A percentile compares a stretch with the other conserved stretches of the same genome.
phyloP scores from a whole-genome alignment of 2,113 vertebrate species.

The Poeciliopsis occidentalis region DNA sequence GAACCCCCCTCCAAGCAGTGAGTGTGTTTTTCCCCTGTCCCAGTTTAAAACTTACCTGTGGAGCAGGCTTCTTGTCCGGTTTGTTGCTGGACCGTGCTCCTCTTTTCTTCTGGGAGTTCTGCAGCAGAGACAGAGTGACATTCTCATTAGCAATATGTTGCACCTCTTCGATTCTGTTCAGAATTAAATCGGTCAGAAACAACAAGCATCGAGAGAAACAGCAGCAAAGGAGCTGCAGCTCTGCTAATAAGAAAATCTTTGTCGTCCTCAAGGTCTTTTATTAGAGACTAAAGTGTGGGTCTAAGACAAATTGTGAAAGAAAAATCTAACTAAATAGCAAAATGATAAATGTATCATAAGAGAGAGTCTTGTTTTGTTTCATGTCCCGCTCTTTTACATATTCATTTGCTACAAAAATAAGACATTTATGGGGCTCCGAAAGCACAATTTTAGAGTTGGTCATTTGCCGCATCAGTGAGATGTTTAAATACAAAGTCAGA shows the following conservation, averaged over 20 bases:
- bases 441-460: background rate
- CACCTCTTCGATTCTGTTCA: background rate
- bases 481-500: too few species aligned
- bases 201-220: background rate
- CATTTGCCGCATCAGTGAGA: too few species aligned
- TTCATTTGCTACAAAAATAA: background rate
- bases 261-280: background rate
- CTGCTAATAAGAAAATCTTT: background rate
- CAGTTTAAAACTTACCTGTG: constrained; percentile 83
- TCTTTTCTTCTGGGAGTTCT: constrained; percentile 96
- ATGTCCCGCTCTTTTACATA: too few species aligned
- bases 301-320: background rate
- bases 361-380: background rate
- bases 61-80: constrained; percentile 88
- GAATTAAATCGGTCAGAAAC: background rate
- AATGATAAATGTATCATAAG: background rate
- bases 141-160: constrained; percentile 20
- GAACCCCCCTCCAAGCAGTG: background rate
- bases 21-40: constrained; percentile 7
- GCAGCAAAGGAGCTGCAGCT: background rate
- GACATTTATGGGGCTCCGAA: background rate
- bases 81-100: constrained; percentile 88
- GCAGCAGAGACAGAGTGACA: constrained; percentile 49
- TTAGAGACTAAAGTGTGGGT: background rate
- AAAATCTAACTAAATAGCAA: background rate